phyloP scores from a whole-genome alignment of 2,797 vertebrate genomes.

The Dipus sagitta region DNA sequence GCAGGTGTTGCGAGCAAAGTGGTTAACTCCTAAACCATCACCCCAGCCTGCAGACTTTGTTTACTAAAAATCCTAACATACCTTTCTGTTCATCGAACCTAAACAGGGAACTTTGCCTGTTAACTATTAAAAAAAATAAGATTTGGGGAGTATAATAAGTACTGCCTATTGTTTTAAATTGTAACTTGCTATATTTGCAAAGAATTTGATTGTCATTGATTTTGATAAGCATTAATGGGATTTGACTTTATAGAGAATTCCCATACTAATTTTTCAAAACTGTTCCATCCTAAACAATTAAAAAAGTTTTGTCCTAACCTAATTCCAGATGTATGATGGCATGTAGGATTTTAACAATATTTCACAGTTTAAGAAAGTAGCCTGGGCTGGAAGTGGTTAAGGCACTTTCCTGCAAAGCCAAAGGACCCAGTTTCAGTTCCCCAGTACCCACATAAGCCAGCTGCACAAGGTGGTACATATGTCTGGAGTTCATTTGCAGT shows the following conservation, averaged over 20 bases:
- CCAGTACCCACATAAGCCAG: no score
- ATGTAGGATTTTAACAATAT: conserved; percentile 48
- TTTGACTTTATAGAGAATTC: conserved; percentile 54
- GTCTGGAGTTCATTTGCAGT: no score
- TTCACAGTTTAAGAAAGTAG: conserved; percentile 57
- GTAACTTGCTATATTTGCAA: not conserved
- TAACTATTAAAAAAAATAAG: not conserved
- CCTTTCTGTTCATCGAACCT: not conserved
- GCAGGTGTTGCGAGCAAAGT: no score
- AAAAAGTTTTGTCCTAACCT: conserved; percentile 34
- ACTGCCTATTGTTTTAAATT: not conserved
- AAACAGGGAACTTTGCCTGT: not conserved
- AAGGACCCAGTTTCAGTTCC: no score
- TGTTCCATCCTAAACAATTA: conserved; percentile 52
- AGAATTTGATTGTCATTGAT: conserved; percentile 28
- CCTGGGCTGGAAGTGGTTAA: no score
- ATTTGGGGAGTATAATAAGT: conserved; percentile 8
- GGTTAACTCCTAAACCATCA: no score
- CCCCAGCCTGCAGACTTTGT: not conserved
- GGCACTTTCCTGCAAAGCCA: no score
- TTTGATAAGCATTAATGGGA: conserved; percentile 7
- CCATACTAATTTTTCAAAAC: conserved; percentile 52
- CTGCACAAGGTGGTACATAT: no score
- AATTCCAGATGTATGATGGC: conserved; percentile 28
- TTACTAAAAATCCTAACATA: not conserved